phyloP scores from a whole-genome alignment of 2,888 invertebrate species.

The Netelia fuscicornis region DNA sequence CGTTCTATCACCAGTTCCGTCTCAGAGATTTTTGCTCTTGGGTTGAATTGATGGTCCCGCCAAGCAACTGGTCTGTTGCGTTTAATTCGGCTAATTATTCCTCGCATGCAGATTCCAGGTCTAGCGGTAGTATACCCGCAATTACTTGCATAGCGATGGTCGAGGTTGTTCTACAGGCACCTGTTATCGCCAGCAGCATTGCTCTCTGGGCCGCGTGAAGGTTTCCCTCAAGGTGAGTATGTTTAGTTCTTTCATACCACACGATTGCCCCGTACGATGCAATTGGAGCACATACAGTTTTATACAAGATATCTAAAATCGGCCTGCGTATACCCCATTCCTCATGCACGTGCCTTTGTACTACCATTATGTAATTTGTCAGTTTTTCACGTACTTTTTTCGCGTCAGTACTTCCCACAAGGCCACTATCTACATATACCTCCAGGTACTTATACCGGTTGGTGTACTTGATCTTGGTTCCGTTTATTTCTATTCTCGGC shows the following conservation, averaged over 20 bases:
- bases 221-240: neutral
- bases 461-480: neutral
- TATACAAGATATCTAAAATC: slow-evolving; percentile 54
- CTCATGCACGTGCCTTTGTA: slow-evolving; percentile 41
- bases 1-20: neutral
- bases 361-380: neutral
- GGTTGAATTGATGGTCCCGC: neutral
- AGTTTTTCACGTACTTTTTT: slow-evolving; percentile 14
- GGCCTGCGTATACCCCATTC: slow-evolving; percentile 59
- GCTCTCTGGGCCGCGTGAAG: slow-evolving; percentile 5
- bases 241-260: slow-evolving; percentile 42
- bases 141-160: neutral
- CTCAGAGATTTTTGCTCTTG: neutral
- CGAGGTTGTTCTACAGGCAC: slow-evolving; percentile 3
- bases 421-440: slow-evolving; percentile 29
- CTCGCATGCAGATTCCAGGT: neutral
- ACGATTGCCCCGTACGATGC: slow-evolving; percentile 55
- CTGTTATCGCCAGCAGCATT: neutral
- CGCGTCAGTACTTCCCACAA: slow-evolving; percentile 35
- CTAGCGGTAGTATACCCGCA: slow-evolving; percentile 23
- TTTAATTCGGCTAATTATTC: too few relatives aligned
- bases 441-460: slow-evolving; percentile 38
- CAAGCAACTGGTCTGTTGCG: neutral
- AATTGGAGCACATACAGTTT: slow-evolving; percentile 53
- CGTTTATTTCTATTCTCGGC: slow-evolving; percentile 2